Conservation (phyloP, 2,888 invertebrate species). For the Drosophila merina region DNA sequence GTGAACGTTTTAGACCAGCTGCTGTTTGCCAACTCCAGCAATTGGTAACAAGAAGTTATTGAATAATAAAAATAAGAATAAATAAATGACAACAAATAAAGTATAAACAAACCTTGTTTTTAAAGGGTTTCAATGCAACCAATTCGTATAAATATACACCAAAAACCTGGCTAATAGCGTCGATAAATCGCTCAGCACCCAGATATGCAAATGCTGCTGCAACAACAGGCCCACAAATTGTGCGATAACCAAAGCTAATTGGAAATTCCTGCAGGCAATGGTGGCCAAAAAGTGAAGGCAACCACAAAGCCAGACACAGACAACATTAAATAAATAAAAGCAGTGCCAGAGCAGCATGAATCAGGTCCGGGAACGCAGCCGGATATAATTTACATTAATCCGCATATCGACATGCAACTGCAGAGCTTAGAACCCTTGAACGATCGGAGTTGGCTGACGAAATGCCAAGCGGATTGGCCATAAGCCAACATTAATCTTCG, state of each 20-base stretch:
- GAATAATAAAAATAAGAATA: background rate
- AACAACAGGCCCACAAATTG: constrained; percentile 50
- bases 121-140: background rate
- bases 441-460: constrained; percentile 57
- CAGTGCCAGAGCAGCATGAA: constrained; percentile 23
- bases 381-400: constrained; percentile 54
- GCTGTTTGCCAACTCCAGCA: constrained; percentile 32
- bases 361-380: constrained; percentile 73
- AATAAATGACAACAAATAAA: background rate
- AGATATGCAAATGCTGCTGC: constrained; percentile 59
- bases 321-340: constrained; percentile 7
- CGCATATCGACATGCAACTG: constrained; percentile 55
- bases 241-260: constrained; percentile 68
- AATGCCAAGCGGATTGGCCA: constrained; percentile 37
- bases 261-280: constrained; percentile 77
- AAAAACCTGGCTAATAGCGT: constrained; percentile 53
- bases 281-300: constrained; percentile 41
- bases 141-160: background rate
- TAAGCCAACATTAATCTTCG: constrained; percentile 45
- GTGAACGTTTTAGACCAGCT: constrained; percentile 61
- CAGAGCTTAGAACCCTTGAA: constrained; percentile 38
- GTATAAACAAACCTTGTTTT: background rate
- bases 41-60: constrained; percentile 24
- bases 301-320: background rate
- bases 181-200: constrained; percentile 38